phyloP scores from a whole-genome alignment of 2,888 invertebrate species.

The Itoplectis maculator region DNA sequence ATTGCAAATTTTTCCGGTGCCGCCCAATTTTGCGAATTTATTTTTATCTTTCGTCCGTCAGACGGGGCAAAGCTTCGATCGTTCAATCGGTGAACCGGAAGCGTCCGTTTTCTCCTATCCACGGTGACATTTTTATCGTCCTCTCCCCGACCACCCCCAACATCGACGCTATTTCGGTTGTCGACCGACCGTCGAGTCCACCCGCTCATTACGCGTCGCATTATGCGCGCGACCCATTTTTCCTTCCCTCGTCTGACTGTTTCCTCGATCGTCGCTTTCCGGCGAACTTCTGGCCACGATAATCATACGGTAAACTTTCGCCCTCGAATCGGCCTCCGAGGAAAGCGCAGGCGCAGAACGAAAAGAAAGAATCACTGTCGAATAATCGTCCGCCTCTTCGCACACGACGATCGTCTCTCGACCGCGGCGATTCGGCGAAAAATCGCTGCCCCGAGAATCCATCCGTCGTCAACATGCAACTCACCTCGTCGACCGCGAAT shows the following conservation, averaged over 20 bases:
- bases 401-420: neutral
- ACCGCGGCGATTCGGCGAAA: neutral
- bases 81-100: too few relatives aligned
- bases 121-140: too few relatives aligned
- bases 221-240: conserved; percentile 38
- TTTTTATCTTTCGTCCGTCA: neutral
- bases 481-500: neutral
- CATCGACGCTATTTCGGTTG: neutral
- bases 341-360: conserved; percentile 6
- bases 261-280: conserved; percentile 27
- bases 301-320: conserved; percentile 52
- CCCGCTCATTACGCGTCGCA: conserved; percentile 18
- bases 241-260: conserved; percentile 12
- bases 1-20: too few relatives aligned
- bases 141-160: too few relatives aligned
- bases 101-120: too few relatives aligned
- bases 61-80: neutral
- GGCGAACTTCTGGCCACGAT: conserved; percentile 19
- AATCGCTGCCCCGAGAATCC: neutral
- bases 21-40: neutral
- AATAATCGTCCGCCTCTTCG: neutral
- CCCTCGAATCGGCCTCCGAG: neutral
- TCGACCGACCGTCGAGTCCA: neutral
- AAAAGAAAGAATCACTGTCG: neutral
- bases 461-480: conserved; percentile 27